Conservation (phyloP, 2,113 vertebrate species). For the Chionomys nivalis region DNA sequence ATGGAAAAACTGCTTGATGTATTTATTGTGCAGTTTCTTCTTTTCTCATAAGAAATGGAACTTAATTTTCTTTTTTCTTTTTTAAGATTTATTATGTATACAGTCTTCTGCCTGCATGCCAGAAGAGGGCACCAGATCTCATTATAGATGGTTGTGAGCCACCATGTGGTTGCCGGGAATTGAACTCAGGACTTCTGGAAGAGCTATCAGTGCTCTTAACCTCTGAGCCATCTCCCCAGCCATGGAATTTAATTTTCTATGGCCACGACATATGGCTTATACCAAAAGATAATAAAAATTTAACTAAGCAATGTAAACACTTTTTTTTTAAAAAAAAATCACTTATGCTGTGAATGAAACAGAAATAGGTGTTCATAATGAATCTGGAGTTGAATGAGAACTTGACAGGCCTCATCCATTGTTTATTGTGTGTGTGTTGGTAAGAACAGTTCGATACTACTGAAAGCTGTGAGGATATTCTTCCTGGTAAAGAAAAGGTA, state of each 20-base stretch:
- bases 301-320: neutral
- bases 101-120: neutral
- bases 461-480: slow-evolving; percentile 9
- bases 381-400: neutral
- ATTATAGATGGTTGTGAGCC: neutral
- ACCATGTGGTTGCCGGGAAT: neutral
- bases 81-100: neutral
- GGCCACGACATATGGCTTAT: neutral
- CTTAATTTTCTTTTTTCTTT: slow-evolving; percentile 54
- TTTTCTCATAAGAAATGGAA: slow-evolving; percentile 50
- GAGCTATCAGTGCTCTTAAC: neutral
- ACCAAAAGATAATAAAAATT: neutral
- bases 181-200: neutral
- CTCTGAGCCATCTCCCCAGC: neutral
- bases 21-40: neutral
- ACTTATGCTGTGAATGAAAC: neutral
- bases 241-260: slow-evolving; percentile 44
- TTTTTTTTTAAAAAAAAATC: neutral
- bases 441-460: neutral
- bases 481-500: neutral
- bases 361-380: neutral
- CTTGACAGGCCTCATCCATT: neutral
- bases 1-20: slow-evolving; percentile 17
- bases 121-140: neutral
- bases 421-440: neutral